These are phyloP conservation scores for Acronicta aceris DNA, from an alignment of 2,888 invertebrate genomes.

Conservation along the genomic window DNA sequence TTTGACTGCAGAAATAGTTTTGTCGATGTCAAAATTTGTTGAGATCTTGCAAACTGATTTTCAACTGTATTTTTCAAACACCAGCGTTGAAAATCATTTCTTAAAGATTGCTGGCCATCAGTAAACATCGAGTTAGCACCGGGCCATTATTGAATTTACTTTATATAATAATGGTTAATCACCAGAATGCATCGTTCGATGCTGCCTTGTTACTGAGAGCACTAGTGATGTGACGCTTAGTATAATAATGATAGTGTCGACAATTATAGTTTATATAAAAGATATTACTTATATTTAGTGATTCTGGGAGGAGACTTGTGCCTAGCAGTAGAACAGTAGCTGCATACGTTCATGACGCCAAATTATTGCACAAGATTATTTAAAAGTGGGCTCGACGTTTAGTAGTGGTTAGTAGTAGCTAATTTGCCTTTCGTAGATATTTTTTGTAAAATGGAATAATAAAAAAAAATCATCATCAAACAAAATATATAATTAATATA, in stretches of 20 bases:
- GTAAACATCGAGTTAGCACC: conserved; percentile 84
- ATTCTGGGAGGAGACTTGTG: too few relatives aligned
- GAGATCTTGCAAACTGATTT: conserved; percentile 54
- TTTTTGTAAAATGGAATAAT: too few relatives aligned
- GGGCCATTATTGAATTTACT: conserved; percentile 89
- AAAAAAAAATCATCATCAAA: too few relatives aligned
- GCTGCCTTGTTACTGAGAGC: conserved; percentile 83
- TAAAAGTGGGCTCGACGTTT: too few relatives aligned
- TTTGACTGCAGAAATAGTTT: conserved; percentile 47
- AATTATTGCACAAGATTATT: too few relatives aligned
- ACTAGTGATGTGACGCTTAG: conserved; percentile 62
- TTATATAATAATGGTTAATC: conserved; percentile 89
- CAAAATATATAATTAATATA: too few relatives aligned
- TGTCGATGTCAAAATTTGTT: conserved; percentile 55
- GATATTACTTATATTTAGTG: not conserved
- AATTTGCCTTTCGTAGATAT: too few relatives aligned
- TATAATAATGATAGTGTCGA: conserved; percentile 13
- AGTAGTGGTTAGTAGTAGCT: too few relatives aligned
- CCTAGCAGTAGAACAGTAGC: too few relatives aligned
- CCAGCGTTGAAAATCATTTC: conserved; percentile 61
- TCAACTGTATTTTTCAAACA: conserved; percentile 44
- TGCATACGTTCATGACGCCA: too few relatives aligned
- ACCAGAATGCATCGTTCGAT: conserved; percentile 84
- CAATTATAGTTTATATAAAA: not conserved
- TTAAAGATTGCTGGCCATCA: conserved; percentile 63